These are phyloP conservation scores for Trachelus troglodyta DNA, from an alignment of 2,888 invertebrate genomes.

Conservation along the genomic window DNA sequence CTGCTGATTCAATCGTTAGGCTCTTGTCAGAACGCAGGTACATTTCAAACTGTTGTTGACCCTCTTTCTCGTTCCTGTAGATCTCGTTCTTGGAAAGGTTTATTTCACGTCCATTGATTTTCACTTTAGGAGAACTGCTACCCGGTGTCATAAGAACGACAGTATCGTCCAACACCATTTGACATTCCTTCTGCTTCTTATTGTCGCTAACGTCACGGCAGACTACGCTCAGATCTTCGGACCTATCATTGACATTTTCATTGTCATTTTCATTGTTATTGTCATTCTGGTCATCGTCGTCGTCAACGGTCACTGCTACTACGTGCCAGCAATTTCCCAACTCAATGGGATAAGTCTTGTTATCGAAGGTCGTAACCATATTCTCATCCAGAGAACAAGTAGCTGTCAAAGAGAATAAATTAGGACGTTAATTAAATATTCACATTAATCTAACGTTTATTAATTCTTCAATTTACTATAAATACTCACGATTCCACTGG, in stretches of 20 bases:
- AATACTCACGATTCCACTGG: constrained; percentile 71
- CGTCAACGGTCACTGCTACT: constrained; percentile 68
- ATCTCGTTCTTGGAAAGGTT: constrained; percentile 7
- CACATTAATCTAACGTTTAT: background rate
- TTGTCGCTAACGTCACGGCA: constrained; percentile 61
- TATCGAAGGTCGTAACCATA: constrained; percentile 75
- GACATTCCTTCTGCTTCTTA: constrained; percentile 64
- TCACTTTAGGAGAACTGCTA: background rate
- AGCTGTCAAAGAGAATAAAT: constrained; percentile 64
- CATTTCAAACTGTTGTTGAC: constrained; percentile 2
- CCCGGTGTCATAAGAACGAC: constrained; percentile 60
- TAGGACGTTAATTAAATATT: background rate
- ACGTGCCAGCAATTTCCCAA: constrained; percentile 73
- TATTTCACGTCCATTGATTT: constrained; percentile 3
- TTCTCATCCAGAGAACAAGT: constrained; percentile 73
- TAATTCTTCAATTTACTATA: background rate
- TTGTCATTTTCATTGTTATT: constrained; percentile 28
- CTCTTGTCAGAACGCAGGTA: background rate
- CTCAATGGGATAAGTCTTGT: constrained; percentile 70
- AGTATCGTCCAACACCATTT: constrained; percentile 64
- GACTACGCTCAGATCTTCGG: constrained; percentile 61
- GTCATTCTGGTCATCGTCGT: constrained; percentile 30
- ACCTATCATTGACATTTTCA: constrained; percentile 56
- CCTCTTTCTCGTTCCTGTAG: constrained; percentile 12
- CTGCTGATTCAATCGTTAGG: background rate